phyloP scores from a whole-genome alignment of 2,113 vertebrate genomes.

The Hydrolagus affinis region DNA sequence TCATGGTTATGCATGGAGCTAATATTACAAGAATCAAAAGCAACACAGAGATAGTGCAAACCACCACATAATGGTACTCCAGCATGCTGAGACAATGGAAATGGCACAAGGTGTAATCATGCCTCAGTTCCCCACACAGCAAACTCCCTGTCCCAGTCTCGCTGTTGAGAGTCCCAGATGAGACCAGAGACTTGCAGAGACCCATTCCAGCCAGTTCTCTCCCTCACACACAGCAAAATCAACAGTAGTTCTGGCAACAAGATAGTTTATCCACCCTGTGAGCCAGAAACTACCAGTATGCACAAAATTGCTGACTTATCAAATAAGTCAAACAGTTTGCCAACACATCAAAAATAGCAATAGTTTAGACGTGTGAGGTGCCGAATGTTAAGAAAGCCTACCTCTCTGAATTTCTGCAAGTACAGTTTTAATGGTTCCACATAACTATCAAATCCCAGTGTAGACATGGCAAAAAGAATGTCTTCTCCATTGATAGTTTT shows the following conservation, averaged over 20 bases:
- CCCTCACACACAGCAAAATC: background rate
- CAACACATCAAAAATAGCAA: background rate
- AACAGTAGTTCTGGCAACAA: background rate
- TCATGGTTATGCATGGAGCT: no score
- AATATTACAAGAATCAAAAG: no score
- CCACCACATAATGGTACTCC: background rate
- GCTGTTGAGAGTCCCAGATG: background rate
- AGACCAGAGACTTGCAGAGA: background rate
- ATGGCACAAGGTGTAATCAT: background rate
- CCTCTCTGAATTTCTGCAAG: constrained; percentile 97
- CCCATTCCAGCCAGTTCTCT: background rate
- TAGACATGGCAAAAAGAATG: constrained; percentile 98
- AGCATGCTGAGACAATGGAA: no score
- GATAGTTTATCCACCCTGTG: background rate
- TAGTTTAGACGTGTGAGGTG: background rate
- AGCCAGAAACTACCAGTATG: background rate
- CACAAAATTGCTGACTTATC: background rate
- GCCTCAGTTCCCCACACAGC: background rate
- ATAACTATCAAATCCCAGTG: constrained; percentile 94
- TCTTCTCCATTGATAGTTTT: constrained; percentile 98
- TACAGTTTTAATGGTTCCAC: constrained; percentile 95
- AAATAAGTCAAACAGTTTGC: background rate
- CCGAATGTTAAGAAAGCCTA: constrained; percentile 43
- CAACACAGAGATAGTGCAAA: no score
- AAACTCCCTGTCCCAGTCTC: background rate